Percentiles rank a stretch among this genome's conserved stretches.
phyloP scores from a whole-genome alignment of 1,140 invertebrate species.

The Triops longicaudatus region DNA sequence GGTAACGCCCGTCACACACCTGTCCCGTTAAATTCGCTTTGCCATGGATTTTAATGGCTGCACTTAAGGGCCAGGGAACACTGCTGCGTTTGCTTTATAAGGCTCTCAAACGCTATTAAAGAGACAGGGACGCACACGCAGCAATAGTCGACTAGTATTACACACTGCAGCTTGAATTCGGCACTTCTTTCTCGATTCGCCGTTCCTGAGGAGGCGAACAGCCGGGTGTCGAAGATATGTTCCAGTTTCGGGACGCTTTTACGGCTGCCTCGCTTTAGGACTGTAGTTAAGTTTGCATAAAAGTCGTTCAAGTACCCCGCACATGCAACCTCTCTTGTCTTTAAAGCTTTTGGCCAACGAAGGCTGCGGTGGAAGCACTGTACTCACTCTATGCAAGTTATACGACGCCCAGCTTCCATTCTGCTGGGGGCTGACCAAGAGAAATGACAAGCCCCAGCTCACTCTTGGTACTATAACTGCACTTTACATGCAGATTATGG shows the following conservation, averaged over 20 bases:
- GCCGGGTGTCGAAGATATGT: not conserved
- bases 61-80: not conserved
- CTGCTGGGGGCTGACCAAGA: not conserved
- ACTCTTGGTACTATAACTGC: not conserved
- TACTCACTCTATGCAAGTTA: not conserved
- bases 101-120: not conserved
- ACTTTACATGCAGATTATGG: not conserved
- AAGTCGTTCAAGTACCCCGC: not conserved
- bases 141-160: not conserved
- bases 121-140: not conserved
- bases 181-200: not conserved
- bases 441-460: not conserved
- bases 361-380: not conserved
- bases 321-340: not conserved
- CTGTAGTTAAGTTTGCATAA: not conserved
- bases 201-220: not conserved
- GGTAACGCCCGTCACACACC: not conserved
- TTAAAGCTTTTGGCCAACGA: not conserved
- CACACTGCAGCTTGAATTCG: not conserved
- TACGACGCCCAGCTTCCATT: not conserved
- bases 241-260: not conserved
- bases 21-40: not conserved
- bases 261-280: not conserved
- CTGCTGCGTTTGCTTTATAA: not conserved
- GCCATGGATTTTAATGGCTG: too few species aligned